phyloP scores from a whole-genome alignment of 2,797 vertebrate species.

The Sebastes aleutianus region DNA sequence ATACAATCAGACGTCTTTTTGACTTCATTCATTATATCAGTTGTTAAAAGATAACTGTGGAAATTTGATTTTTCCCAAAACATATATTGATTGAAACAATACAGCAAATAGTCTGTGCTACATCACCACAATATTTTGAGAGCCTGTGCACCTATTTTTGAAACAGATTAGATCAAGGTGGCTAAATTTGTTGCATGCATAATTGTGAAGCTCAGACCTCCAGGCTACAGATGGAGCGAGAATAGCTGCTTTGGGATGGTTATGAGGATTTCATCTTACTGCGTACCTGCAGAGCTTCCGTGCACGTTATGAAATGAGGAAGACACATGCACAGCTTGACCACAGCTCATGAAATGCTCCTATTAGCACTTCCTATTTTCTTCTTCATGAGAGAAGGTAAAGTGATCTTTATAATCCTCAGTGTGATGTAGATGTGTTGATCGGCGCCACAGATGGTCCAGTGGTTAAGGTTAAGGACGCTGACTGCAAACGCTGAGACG shows the following conservation, averaged over 20 bases:
- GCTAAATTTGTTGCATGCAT: constrained; percentile 28
- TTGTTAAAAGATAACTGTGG: no score
- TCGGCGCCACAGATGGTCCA: no score
- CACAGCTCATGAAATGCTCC: not conserved
- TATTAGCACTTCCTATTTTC: not conserved
- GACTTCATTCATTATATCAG: no score
- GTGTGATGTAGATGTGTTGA: not conserved
- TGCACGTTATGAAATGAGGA: not conserved
- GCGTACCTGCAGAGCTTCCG: not conserved
- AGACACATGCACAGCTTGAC: not conserved
- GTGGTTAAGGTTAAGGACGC: no score
- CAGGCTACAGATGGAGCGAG: not conserved
- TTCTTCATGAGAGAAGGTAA: not conserved
- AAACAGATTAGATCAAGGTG: not conserved
- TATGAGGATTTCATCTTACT: not conserved
- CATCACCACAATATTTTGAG: not conserved
- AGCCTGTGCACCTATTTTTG: not conserved
- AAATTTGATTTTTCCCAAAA: not conserved
- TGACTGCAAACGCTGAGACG: no score
- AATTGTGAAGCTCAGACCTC: constrained; percentile 2
- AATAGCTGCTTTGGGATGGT: not conserved
- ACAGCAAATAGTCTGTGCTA: not conserved
- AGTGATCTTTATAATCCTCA: not conserved
- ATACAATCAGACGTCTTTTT: not conserved
- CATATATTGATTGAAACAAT: not conserved